Evolutionary conservation across 2,797 vertebrate genomes (phyloP).

Genomic region (Pantherophis alleghaniensis): DNA sequence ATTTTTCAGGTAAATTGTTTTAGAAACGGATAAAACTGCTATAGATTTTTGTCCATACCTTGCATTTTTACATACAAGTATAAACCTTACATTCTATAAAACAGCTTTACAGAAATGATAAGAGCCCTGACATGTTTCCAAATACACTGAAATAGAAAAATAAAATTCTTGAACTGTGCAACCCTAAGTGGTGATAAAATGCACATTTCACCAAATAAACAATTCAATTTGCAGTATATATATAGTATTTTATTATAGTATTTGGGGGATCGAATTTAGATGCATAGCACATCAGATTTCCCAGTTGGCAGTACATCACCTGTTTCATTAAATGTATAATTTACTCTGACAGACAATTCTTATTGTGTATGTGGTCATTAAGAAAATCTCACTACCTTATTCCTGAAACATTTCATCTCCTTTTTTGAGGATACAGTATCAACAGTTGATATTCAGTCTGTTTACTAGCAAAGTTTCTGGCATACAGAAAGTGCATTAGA

Average conservation of each 20-base stretch:
- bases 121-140: neutral
- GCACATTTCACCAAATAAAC: neutral
- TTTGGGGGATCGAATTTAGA: neutral
- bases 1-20: neutral
- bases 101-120: neutral
- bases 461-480: constrained; percentile 13
- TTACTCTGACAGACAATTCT: neutral
- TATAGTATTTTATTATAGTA: neutral
- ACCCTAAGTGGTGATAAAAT: neutral
- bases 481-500: neutral
- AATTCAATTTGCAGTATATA: neutral
- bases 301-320: neutral
- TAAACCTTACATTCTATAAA: neutral
- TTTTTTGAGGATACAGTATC: neutral
- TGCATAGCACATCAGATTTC: neutral
- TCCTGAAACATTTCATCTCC: neutral
- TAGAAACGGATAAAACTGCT: neutral
- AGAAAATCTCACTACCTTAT: neutral
- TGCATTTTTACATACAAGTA: neutral
- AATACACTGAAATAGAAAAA: neutral
- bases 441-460: constrained; percentile 1
- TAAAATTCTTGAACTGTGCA: neutral
- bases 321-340: constrained; percentile 10
- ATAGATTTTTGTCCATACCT: neutral
- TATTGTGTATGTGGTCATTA: neutral